These are phyloP conservation scores for Miopithecus talapoin DNA, from an alignment of 2,797 vertebrate genomes.

Conservation along the genomic window DNA sequence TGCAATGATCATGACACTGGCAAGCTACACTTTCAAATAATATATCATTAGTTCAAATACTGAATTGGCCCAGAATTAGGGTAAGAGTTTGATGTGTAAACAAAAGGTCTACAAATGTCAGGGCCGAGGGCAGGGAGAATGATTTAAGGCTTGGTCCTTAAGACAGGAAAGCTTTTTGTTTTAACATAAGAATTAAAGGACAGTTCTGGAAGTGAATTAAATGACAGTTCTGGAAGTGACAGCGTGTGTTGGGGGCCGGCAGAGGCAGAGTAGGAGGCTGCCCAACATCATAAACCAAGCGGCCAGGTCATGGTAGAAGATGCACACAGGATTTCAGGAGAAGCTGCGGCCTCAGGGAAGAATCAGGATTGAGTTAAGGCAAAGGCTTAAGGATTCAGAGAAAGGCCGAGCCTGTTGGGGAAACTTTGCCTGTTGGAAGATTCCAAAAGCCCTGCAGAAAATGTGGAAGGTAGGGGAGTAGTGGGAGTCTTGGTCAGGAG, in stretches of 20 bases:
- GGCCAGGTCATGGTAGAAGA: not conserved
- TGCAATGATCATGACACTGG: no score
- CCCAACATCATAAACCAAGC: not conserved
- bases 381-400: not conserved
- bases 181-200: not conserved
- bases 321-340: not conserved
- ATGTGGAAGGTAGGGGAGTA: not conserved
- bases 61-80: not conserved
- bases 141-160: not conserved
- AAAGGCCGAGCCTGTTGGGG: not conserved
- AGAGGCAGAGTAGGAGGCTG: not conserved
- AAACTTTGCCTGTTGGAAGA: not conserved
- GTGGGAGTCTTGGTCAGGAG: not conserved
- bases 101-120: not conserved
- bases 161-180: not conserved
- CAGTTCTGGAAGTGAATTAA: not conserved
- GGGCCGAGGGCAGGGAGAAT: not conserved
- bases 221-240: not conserved
- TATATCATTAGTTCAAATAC: not conserved
- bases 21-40: not conserved
- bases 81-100: not conserved
- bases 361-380: not conserved
- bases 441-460: not conserved
- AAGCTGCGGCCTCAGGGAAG: not conserved
- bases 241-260: fast-evolving